Evolutionary conservation across 2,113 vertebrate genomes (phyloP).

Genomic region (Pelvicachromis taeniatus): DNA sequence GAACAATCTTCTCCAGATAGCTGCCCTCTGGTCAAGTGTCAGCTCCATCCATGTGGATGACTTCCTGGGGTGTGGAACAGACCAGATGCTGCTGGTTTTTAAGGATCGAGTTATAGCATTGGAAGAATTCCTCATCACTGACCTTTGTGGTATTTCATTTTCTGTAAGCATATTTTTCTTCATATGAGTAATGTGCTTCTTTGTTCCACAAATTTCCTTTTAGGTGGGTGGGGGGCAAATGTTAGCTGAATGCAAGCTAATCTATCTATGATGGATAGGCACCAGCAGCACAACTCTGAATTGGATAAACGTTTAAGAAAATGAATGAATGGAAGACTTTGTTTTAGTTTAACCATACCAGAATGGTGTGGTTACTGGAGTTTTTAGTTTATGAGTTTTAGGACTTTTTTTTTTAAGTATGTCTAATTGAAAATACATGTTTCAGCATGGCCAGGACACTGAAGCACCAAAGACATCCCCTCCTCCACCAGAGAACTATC

Average conservation of each 20-base stretch:
- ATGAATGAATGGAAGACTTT: background rate
- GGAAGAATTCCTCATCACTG: constrained; percentile 79
- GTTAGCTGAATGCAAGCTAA: background rate
- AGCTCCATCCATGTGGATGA: constrained; percentile 81
- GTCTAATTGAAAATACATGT: background rate
- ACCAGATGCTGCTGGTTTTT: constrained; percentile 86
- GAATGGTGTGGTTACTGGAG: background rate
- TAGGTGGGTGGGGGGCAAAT: background rate
- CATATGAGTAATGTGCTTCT: background rate
- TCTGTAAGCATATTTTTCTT: constrained; percentile 68
- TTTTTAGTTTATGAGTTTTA: background rate
- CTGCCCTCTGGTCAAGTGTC: constrained; percentile 79
- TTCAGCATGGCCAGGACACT: constrained; percentile 36
- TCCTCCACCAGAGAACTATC: constrained; percentile 68
- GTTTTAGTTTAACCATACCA: background rate
- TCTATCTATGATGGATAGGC: background rate
- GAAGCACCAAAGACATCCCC: constrained; percentile 31
- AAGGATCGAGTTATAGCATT: constrained; percentile 52
- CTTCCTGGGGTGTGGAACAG: constrained; percentile 83
- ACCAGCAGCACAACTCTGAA: background rate
- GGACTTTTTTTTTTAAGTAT: background rate
- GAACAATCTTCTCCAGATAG: constrained; percentile 72
- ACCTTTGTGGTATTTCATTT: constrained; percentile 78
- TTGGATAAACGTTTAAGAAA: background rate
- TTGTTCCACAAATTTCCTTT: background rate